phyloP scores from a whole-genome alignment of 37 sponge, comb jelly and placozoan genomes.

The Ephydatia muelleri region DNA sequence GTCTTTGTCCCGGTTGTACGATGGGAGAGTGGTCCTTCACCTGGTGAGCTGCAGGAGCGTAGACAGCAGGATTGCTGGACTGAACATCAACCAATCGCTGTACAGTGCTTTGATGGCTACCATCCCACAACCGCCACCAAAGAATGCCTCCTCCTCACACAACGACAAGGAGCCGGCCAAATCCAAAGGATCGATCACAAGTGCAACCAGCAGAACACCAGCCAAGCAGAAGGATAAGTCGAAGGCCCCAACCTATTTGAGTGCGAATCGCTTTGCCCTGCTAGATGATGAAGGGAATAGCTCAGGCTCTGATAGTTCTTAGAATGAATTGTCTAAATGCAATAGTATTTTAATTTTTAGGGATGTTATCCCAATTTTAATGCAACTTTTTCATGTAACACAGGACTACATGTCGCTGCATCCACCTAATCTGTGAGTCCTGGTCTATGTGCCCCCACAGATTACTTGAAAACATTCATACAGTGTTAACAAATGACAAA shows the following conservation, averaged over 20 bases:
- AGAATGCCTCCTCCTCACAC: neutral
- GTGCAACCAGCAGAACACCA: neutral
- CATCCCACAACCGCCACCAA: neutral
- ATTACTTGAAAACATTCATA: too few species aligned
- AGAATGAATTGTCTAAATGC: neutral
- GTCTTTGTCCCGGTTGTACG: slow-evolving; percentile 42
- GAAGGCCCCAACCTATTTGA: neutral
- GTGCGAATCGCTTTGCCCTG: neutral
- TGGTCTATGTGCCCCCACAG: too few species aligned
- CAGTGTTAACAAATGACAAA: too few species aligned
- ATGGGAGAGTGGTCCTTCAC: slow-evolving; percentile 45
- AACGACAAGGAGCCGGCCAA: neutral
- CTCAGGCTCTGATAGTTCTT: neutral
- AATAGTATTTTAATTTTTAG: neutral
- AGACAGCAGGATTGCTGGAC: neutral
- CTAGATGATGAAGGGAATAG: neutral
- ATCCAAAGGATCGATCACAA: neutral
- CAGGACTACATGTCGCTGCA: too few species aligned
- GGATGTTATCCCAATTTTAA: too few species aligned
- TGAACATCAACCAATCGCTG: slow-evolving; percentile 3
- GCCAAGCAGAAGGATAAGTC: neutral
- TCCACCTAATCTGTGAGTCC: too few species aligned
- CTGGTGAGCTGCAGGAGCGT: slow-evolving; percentile 10
- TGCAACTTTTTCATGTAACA: too few species aligned
- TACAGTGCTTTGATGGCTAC: neutral